Conservation (phyloP, 2,113 vertebrate species). For the Boulengerochromis microlepis region DNA sequence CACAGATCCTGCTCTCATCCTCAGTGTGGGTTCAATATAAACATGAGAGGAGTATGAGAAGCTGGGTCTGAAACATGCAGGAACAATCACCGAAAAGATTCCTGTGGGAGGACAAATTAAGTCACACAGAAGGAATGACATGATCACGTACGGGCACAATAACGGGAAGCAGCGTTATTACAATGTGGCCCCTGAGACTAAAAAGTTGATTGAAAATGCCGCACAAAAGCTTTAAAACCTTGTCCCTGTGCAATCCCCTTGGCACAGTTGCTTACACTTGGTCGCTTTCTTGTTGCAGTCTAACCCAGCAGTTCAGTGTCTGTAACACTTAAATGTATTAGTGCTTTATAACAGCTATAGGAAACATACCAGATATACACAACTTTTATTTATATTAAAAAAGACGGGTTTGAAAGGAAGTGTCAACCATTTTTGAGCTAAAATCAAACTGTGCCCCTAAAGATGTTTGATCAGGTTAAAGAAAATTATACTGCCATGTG, state of each 20-base stretch:
- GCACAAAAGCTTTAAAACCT: background rate
- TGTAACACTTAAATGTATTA: background rate
- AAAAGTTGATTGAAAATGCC: background rate
- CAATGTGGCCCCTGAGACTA: background rate
- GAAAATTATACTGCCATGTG: background rate
- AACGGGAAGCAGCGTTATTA: background rate
- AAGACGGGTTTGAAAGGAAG: background rate
- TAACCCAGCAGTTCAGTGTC: background rate
- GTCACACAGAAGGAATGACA: background rate
- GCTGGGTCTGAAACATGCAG: background rate
- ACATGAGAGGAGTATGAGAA: background rate
- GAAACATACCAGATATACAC: background rate
- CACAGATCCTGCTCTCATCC: background rate
- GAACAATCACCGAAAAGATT: background rate
- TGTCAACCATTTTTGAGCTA: background rate
- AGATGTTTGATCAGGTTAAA: background rate
- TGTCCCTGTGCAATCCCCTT: background rate
- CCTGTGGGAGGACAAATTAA: constrained; percentile 10
- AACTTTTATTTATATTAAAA: background rate
- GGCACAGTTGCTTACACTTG: background rate
- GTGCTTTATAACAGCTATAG: background rate
- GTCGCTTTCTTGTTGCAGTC: background rate
- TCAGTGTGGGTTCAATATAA: background rate
- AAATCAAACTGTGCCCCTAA: background rate
- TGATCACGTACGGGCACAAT: background rate